Conservation (phyloP, 2,797 vertebrate species). For the Tolypeutes matacus region DNA sequence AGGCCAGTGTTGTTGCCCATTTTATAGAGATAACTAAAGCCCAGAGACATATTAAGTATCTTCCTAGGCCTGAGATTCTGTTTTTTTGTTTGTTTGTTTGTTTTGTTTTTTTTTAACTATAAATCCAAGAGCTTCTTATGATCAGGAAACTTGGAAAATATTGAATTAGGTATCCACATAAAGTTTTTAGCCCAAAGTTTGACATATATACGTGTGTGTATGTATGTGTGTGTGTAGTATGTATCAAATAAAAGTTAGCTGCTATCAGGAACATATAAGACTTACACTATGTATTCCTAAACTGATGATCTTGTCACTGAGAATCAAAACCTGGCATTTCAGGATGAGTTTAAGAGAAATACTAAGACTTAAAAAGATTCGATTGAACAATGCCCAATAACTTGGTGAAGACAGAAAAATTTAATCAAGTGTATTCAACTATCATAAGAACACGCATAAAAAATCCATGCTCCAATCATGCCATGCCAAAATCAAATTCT, state of each 20-base stretch:
- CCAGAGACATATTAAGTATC: neutral
- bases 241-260: constrained; percentile 2
- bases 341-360: constrained; percentile 44
- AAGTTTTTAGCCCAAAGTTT: constrained; percentile 16
- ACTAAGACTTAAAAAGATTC: neutral
- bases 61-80: neutral
- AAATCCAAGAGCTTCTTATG: neutral
- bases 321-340: constrained; percentile 39
- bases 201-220: neutral
- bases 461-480: neutral
- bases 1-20: neutral
- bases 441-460: constrained; percentile 12
- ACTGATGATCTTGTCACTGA: constrained; percentile 23
- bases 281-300: constrained; percentile 6
- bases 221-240: too few relatives aligned
- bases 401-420: neutral
- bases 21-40: constrained; percentile 32
- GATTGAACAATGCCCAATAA: neutral
- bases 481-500: neutral
- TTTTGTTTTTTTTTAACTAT: neutral
- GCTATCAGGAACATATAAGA: neutral
- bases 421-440: constrained; percentile 17
- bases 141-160: constrained; percentile 47
- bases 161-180: constrained; percentile 34
- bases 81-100: too few relatives aligned